Evolutionary conservation across 2,797 vertebrate species (phyloP), one percentile per base, ranked within the genome.

Genomic region (Chloroceryle amazona): DNA sequence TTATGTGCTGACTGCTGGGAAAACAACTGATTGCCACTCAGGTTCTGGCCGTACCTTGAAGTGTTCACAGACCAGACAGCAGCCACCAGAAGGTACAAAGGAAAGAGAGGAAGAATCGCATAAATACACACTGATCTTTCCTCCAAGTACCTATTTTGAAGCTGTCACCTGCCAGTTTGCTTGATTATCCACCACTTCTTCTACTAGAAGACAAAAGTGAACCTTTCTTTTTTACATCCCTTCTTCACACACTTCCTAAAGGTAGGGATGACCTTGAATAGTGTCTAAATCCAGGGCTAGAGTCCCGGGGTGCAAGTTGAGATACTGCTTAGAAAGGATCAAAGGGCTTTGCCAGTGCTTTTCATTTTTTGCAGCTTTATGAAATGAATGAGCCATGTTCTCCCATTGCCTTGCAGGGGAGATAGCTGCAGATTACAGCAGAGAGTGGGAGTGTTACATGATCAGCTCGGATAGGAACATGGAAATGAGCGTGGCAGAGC

Each of bases 401-500:
- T 63, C 49, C 68, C 35, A 25, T 14, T 21, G 23, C 44, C 4
- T 12, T 8, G 26, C 72, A 61, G 79, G 62, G 81, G 67, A 89
- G 71, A 51, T 6, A 63, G 75, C 71, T 31, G 93, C 78, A 87
- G 90, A 42, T 89, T 67, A 83, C 44, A 81, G 74, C 74, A 54
- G 74, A 65, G 51, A 76, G 63, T 3, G 1, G 82, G 82, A 33
- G 33, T 0, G 42, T 81, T 83, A 88, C 61, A 0, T 35, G 86
- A 89, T 86, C 91, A 11, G 86, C 75, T 68, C 1, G 0, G 68
- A 62, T 31, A 39, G 94, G 94, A 94, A 94, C 89, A 96, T 94
- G 95, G 95, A 96, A 95, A 96, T 91, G 89, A 95, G 75, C 1
- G 31, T 39, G 71, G 86, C 84, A 92, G 84, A 51, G 63, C 0